Conservation (phyloP, 2,888 invertebrate species). For the Willowsia nigromaculata region DNA sequence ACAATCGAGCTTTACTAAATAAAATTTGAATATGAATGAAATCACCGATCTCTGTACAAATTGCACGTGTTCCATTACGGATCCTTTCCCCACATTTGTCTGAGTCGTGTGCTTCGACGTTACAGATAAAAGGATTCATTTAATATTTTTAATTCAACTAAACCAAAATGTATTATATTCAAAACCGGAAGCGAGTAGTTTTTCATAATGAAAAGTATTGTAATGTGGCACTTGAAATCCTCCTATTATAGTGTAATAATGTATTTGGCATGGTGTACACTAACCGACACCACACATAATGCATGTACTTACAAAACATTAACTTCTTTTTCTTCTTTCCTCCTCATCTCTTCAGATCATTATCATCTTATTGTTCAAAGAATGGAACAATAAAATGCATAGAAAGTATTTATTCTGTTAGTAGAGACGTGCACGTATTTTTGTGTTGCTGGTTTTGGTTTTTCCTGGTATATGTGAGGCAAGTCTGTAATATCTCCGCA, state of each 20-base stretch:
- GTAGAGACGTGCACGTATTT: not conserved
- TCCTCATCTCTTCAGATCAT: slow-evolving; percentile 5
- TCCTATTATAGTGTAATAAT: not conserved
- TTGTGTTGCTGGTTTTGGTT: not conserved
- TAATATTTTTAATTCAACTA: not conserved
- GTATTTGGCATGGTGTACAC: not conserved
- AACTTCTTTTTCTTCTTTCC: not conserved
- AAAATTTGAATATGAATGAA: not conserved
- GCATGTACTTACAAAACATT: not conserved
- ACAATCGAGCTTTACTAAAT: not conserved
- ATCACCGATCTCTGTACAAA: not conserved
- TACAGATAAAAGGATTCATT: not conserved
- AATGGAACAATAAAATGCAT: not conserved
- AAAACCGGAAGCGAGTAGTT: not conserved
- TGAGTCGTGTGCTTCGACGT: no score
- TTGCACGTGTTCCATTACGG: not conserved
- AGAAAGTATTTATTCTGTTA: no score
- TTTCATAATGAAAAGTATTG: not conserved
- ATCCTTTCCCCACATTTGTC: not conserved
- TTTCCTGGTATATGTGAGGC: not conserved
- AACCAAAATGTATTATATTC: no score
- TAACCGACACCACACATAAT: not conserved
- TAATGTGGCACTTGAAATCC: not conserved
- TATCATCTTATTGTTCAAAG: not conserved
- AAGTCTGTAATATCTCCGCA: slow-evolving; percentile 23